Evolutionary conservation across 2,888 invertebrate species (phyloP).

Genomic region (Oasisia sp.): DNA sequence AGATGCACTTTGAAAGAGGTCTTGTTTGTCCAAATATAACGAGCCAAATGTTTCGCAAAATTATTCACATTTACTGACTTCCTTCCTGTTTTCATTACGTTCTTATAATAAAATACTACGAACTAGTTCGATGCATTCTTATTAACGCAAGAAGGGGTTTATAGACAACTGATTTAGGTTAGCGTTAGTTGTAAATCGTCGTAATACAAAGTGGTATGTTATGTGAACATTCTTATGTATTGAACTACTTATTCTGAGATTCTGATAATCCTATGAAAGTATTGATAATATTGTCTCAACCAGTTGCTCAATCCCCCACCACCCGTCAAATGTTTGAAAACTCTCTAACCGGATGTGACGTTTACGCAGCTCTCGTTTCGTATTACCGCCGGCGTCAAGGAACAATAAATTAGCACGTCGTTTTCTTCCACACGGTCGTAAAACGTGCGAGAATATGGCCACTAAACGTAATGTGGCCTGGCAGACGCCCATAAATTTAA

Average conservation of each 20-base stretch:
- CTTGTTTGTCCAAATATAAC: no score
- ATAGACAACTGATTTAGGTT: not conserved
- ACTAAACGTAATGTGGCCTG: not conserved
- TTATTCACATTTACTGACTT: no score
- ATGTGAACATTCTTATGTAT: not conserved
- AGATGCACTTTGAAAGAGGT: no score
- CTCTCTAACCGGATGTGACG: not conserved
- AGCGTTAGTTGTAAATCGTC: not conserved
- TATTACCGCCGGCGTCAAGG: not conserved
- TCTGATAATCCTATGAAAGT: not conserved
- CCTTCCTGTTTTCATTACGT: not conserved
- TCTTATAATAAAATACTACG: not conserved
- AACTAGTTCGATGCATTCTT: not conserved
- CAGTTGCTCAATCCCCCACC: not conserved
- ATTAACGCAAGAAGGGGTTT: not conserved
- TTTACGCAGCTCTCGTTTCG: not conserved
- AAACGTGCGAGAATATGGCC: slow-evolving; percentile 14
- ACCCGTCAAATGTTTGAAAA: not conserved
- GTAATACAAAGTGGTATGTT: not conserved
- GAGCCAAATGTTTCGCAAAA: no score
- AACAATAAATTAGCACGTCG: slow-evolving; percentile 4
- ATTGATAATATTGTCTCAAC: not conserved
- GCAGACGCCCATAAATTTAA: not conserved
- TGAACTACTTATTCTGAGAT: not conserved
- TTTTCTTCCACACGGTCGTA: not conserved